Conservation (phyloP, 2,113 vertebrate genomes). For the Callionymus lyra region DNA sequence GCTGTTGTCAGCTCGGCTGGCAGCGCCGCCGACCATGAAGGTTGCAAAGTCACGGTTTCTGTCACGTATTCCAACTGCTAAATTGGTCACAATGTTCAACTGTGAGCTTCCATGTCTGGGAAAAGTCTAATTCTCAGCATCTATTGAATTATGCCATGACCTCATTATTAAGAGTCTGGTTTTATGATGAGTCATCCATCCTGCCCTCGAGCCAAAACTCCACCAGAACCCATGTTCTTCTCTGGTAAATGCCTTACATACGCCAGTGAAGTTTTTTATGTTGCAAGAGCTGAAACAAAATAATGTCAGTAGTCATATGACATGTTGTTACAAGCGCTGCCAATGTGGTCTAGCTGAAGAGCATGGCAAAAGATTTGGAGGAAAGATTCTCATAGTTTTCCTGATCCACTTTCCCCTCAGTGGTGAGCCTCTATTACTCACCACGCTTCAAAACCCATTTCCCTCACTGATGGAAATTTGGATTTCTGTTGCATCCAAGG, state of each 20-base stretch:
- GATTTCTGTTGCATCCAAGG: slow-evolving; percentile 28
- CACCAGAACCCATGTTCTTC: slow-evolving; percentile 37
- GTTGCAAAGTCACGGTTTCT: slow-evolving; percentile 45
- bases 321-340: slow-evolving; percentile 39
- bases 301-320: slow-evolving; percentile 43
- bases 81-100: slow-evolving; percentile 27
- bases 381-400: slow-evolving; percentile 45
- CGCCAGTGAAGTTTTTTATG: slow-evolving; percentile 14
- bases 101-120: slow-evolving; percentile 32
- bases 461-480: slow-evolving; percentile 35
- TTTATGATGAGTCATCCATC: slow-evolving; percentile 46
- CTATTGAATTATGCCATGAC: slow-evolving; percentile 31
- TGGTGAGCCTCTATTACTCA: slow-evolving; percentile 42
- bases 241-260: slow-evolving; percentile 29
- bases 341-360: slow-evolving; percentile 23
- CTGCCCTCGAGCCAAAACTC: slow-evolving; percentile 27
- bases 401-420: slow-evolving; percentile 46
- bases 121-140: slow-evolving; percentile 41
- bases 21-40: slow-evolving; percentile 18
- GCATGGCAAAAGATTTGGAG: slow-evolving; percentile 35
- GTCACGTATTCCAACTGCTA: slow-evolving; percentile 30
- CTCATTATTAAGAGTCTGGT: slow-evolving; percentile 29
- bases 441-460: slow-evolving; percentile 33
- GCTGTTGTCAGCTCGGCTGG: slow-evolving; percentile 24
- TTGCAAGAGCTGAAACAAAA: slow-evolving; percentile 48